These are phyloP conservation scores for Furcifer pardalis DNA, from an alignment of 2,797 vertebrate genomes.

Conservation along the genomic window DNA sequence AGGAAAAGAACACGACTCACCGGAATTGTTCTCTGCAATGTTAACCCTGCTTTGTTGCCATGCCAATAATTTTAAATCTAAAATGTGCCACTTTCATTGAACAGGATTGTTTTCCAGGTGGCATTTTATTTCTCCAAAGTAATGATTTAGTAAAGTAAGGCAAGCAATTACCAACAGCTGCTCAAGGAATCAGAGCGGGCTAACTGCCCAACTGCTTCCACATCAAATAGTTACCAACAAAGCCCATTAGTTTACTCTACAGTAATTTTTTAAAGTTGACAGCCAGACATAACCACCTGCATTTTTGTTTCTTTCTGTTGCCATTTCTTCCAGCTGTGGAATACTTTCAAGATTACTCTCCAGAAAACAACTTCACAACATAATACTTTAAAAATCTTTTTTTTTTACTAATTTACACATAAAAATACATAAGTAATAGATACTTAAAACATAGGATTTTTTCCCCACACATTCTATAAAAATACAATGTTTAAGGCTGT, in stretches of 20 bases:
- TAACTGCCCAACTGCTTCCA: slow-evolving; percentile 16
- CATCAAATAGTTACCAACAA: background rate
- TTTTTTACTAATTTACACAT: slow-evolving; percentile 81
- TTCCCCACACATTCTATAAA: slow-evolving; percentile 89
- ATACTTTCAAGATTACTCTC: slow-evolving; percentile 55
- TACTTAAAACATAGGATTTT: slow-evolving; percentile 83
- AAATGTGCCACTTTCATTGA: slow-evolving; percentile 59
- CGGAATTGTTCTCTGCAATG: slow-evolving; percentile 37
- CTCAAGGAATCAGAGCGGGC: slow-evolving; percentile 58
- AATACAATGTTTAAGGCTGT: slow-evolving; percentile 92
- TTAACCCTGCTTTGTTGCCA: slow-evolving; percentile 49
- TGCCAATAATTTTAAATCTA: slow-evolving; percentile 57
- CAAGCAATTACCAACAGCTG: slow-evolving; percentile 66
- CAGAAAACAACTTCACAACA: slow-evolving; percentile 67
- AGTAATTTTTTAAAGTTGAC: background rate
- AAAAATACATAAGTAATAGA: slow-evolving; percentile 76
- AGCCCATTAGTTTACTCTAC: background rate
- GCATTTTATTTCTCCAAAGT: slow-evolving; percentile 70
- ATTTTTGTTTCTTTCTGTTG: slow-evolving; percentile 2
- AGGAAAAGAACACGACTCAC: slow-evolving; percentile 5
- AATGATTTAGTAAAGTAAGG: slow-evolving; percentile 75
- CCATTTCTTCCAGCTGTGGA: slow-evolving; percentile 24
- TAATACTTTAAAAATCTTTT: slow-evolving; percentile 79
- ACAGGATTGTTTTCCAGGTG: slow-evolving; percentile 59
- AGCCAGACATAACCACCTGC: background rate